Evolutionary conservation across 2,113 vertebrate species (phyloP).

Genomic region (Stictonetta naevosa): DNA sequence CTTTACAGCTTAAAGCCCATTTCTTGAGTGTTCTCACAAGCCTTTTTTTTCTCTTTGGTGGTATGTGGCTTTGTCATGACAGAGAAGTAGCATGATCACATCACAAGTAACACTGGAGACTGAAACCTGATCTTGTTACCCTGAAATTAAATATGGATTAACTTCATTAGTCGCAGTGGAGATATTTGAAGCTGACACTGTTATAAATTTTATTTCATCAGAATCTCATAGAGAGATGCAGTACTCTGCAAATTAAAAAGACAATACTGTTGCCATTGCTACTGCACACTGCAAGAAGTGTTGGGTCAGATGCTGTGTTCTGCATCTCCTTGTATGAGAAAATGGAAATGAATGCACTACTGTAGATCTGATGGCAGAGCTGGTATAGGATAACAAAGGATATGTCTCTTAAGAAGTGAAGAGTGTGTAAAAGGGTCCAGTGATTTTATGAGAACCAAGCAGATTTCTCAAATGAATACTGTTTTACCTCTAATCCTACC

Average conservation of each 20-base stretch:
- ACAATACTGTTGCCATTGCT: background rate
- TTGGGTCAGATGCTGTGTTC: background rate
- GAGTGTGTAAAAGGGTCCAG: background rate
- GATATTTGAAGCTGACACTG: background rate
- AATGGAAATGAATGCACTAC: background rate
- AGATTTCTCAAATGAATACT: background rate
- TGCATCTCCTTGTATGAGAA: background rate
- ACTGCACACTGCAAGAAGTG: background rate
- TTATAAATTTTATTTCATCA: background rate
- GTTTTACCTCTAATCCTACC: background rate
- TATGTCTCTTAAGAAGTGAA: background rate
- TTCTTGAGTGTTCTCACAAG: background rate
- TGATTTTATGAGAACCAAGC: background rate
- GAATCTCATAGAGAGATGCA: background rate
- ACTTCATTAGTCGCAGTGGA: background rate
- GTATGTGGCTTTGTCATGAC: background rate
- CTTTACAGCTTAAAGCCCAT: background rate
- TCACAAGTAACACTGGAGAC: rapidly evolving
- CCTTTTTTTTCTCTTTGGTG: background rate
- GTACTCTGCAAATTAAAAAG: background rate
- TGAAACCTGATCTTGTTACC: background rate
- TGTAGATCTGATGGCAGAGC: background rate
- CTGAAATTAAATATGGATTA: background rate
- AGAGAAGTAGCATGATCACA: background rate
- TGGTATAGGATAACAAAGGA: background rate